Evolutionary conservation across 2,113 vertebrate species (phyloP).

Genomic region (Pseudopipra pipra): DNA sequence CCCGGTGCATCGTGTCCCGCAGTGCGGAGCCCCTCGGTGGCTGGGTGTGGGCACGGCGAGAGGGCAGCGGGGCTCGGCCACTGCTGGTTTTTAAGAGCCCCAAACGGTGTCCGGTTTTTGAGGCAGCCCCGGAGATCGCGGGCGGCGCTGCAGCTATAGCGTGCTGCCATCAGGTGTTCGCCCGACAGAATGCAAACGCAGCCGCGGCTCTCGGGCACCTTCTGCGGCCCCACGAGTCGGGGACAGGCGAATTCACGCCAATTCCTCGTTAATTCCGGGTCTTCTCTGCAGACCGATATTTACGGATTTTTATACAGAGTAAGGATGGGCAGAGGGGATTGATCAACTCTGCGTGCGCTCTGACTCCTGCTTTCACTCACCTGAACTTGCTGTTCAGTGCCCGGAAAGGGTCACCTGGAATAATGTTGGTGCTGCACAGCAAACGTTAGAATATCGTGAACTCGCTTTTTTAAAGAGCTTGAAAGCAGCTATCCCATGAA

Average conservation of each 20-base stretch:
- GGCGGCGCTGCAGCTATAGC: conserved; percentile 54
- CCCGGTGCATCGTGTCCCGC: accelerated
- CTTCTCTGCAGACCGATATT: not conserved
- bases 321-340: not conserved
- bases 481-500: not conserved
- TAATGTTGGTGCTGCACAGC: accelerated
- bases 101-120: accelerated
- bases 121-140: not conserved
- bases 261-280: not conserved
- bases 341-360: accelerated
- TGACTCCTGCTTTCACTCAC: not conserved
- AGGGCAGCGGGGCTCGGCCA: not conserved
- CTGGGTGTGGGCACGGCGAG: accelerated
- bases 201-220: not conserved
- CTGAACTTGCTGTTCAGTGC: not conserved
- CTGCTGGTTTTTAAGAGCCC: not conserved
- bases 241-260: accelerated
- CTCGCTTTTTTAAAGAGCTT: not conserved
- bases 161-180: conserved; percentile 79
- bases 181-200: conserved; percentile 67
- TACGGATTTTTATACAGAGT: not conserved
- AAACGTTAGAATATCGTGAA: not conserved
- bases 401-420: not conserved
- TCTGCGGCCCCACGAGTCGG: not conserved
- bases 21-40: accelerated